Evolutionary conservation across 2,888 invertebrate species (phyloP), one percentile per base, ranked within the genome.

Genomic region (Ormyrus thymus): DNA sequence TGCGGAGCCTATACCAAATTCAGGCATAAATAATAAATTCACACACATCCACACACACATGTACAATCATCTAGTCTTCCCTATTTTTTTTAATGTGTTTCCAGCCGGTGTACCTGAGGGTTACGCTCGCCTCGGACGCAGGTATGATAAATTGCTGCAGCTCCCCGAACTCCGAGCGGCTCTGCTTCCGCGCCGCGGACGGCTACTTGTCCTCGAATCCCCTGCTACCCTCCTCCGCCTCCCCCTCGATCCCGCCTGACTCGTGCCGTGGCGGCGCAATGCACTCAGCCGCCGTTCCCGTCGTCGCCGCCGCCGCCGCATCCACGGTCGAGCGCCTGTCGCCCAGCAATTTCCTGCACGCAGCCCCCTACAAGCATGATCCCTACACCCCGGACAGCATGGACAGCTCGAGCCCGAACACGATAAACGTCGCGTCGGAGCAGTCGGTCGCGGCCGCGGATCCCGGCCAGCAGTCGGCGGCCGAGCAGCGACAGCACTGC

Each of bases 301-400:
- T 29, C 2, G 29, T 29, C 4, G 29, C 4, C 29, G 29, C 29
- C 4, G 29, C 4, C 29, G 29, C 29, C 29, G 29, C 29, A 29
- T 29, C 29, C 29, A 4, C 29, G 29, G 29, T 29, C 56, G 75
- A 75, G 58, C 74, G 69, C 62, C 74, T 73, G 43, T 90, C 91
- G 84, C 64, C 65, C 29, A 74, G 53, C 7, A 90, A 91, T 85
- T 87, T 92, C 82, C 90, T 92, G 91, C 92, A 92, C 90, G 92
- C 92, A 84, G 90, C 89, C 80, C 90, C 91, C 82, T 88, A 91
- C 84, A 90, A 90, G 85, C 90, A 93, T 85, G 95, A 95, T 84
- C 95, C 96, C 0, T 96, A 96, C 85, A 96, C 96, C 0, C 96
- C 96, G n/a, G 96, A 96, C 86, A 95, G 95, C 88, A 92, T 93